Base-by-base conservation (phyloP, 2,888 invertebrate genomes). In the Netelia fuscicornis region DNA sequence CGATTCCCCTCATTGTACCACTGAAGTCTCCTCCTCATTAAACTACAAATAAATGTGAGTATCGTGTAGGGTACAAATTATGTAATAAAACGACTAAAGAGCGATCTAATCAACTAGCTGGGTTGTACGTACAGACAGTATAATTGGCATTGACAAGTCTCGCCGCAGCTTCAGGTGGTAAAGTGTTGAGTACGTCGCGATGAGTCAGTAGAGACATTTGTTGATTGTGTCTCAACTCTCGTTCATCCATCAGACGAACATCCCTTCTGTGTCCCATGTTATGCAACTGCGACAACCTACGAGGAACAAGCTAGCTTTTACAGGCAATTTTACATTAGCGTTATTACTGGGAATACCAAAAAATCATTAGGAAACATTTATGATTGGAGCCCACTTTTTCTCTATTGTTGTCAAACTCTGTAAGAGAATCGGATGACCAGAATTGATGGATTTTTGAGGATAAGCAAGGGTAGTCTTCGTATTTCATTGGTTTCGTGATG, bases 201-300 rank as follows among this genome's bases (percentile, higher is more conserved):
- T 95, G 95, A 44, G 97, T 96, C 92, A 97, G 94, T 86, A 97
- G 95, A 48, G 97, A 95, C 95, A 97, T 95, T 94, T 97, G 97
- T 83, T 97, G 95, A 84, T 94, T 93, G 87, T 97, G 96, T 37
- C 97, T 95, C 89, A 96, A 95, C 88, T 97, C 97, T 90, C 97
- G 96, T 88, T 98, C 97, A 85, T 97, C 96, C 68, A 96, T 95
- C 87, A 97, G 94, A 68, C 95, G 95, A 89, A 97, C 96, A 94
- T 97, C 97, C 90, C 96, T 96, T 88, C 96, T 95, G 93, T 98
- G 97, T 86, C 95, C 96, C 86, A 97, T 96, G 80, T 95, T 95
- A 89, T 96, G 97, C 88, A 98, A 94, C 94, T 98, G 97, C 8
- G 96, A 96, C 89, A 97, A 94, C 94, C 97, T 97, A 92, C 82